These are phyloP conservation scores for Myotis myotis DNA, from an alignment of 2,797 vertebrate species.

Conservation along the genomic window DNA sequence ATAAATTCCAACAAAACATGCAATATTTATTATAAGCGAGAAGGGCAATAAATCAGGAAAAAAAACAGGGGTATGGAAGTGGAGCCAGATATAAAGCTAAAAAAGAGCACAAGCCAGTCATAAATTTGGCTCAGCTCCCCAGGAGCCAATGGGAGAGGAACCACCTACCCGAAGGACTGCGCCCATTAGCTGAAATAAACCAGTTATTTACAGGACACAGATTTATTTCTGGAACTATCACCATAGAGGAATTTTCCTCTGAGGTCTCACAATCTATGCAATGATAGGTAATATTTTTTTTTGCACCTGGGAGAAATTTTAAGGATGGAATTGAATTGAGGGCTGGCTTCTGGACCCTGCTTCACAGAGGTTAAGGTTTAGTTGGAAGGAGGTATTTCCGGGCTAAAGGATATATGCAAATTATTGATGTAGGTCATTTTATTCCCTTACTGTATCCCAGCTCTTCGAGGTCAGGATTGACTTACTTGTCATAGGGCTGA, in stretches of 20 bases:
- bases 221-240: not conserved
- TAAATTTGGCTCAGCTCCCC: not conserved
- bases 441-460: not conserved
- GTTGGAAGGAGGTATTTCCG: not conserved
- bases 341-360: not conserved
- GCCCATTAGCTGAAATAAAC: not conserved
- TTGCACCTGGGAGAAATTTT: not conserved
- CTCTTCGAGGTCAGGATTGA: not conserved
- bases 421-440: not conserved
- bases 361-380: not conserved
- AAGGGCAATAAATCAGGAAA: slow-evolving; percentile 27
- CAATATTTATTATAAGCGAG: slow-evolving; percentile 44
- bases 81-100: not conserved
- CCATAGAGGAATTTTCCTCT: not conserved
- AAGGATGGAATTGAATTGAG: not conserved
- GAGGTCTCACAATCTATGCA: not conserved
- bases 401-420: not conserved
- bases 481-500: not conserved
- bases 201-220: not conserved
- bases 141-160: not conserved
- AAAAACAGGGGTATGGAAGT: not conserved
- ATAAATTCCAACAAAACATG: not conserved
- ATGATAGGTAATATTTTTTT: not conserved
- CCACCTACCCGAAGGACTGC: not conserved
- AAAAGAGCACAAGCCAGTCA: not conserved